Base-by-base conservation (phyloP, 2,888 invertebrate genomes). In the Ethmia dodecea region DNA sequence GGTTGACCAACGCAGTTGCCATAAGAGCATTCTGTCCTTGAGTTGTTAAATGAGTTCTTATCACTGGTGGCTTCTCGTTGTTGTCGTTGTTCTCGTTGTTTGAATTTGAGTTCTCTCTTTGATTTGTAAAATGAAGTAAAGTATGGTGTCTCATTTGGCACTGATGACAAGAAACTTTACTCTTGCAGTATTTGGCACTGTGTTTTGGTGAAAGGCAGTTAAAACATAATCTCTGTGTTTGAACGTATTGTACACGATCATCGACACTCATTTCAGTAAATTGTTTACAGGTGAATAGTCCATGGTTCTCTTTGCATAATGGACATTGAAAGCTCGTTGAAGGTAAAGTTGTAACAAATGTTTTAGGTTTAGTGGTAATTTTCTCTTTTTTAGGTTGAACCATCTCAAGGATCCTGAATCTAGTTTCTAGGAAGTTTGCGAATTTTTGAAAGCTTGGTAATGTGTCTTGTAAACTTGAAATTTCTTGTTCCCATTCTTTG, bases 401-500 rank as follows among this genome's bases (percentile, higher is more conserved):
- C 28, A 35, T 33, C 34, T 49, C 49, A 26, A 49, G 28, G 2
- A 46, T 14, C 26, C 44, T 27, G 25, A 47, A 49, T 39, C 41
- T 26, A 1, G 24, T 35, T 32, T 49, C 46, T 5, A 52, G 22
- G 28, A 34, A 47, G 5, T 5, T 8, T 3, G 13, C 18, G 11
- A 47, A 33, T 12, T 38, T 20, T 2, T 24, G 11, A 11, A 18
- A 45, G 5, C 34, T 35, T 6, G 44, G 47, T 13, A 45, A 32
- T 3, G 13, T 20, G 12, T 28, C 32, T 8, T 35, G 33, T 5
- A 9, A 29, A 12, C 28, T 38, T 9, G 41, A 20, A n/a, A n/a
- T n/a, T 12, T 35, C 22, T 29, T 49, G 41, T 30, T 50, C 48
- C 47, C 45, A 50, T 16, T 31, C 30, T 27, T 42, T 49, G 26